Conservation (phyloP, 1,140 invertebrate species). For the Drosophila bipectinata region DNA sequence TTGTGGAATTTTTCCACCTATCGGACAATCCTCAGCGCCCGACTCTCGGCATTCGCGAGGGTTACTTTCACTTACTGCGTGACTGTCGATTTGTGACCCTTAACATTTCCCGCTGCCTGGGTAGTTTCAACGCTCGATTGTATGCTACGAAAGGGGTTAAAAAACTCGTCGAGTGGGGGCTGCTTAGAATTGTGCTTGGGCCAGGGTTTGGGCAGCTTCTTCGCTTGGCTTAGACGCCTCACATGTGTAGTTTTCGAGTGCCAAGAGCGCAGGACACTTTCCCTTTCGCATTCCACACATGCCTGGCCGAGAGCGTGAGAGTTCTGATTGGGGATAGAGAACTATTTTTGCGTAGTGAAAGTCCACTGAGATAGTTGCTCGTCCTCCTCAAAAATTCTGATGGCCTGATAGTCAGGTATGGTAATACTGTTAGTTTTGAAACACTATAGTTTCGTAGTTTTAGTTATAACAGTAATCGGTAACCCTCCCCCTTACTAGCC, state of each 20-base stretch:
- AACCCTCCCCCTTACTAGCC: neutral
- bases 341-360: conserved; percentile 59
- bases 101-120: conserved; percentile 31
- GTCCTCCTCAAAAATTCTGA: conserved; percentile 52
- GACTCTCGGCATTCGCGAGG: conserved; percentile 71
- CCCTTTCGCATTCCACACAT: conserved; percentile 54
- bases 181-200: conserved; percentile 17
- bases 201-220: conserved; percentile 51
- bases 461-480: conserved; percentile 70
- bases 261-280: conserved; percentile 80
- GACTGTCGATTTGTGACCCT: conserved; percentile 41
- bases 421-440: conserved; percentile 84
- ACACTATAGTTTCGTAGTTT: conserved; percentile 81
- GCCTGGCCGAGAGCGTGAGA: conserved; percentile 4
- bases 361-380: conserved; percentile 66
- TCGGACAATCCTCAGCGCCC: conserved; percentile 68
- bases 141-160: conserved; percentile 36
- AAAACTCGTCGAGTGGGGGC: neutral
- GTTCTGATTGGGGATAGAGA: conserved; percentile 20
- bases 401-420: conserved; percentile 78
- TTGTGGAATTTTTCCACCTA: conserved; percentile 40
- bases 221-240: conserved; percentile 57
- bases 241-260: conserved; percentile 77
- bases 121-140: conserved; percentile 58
- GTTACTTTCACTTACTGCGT: conserved; percentile 78